Evolutionary conservation across 2,888 invertebrate species (phyloP), one percentile per base, ranked within the genome.

Genomic region (Cheilosia pagana): DNA sequence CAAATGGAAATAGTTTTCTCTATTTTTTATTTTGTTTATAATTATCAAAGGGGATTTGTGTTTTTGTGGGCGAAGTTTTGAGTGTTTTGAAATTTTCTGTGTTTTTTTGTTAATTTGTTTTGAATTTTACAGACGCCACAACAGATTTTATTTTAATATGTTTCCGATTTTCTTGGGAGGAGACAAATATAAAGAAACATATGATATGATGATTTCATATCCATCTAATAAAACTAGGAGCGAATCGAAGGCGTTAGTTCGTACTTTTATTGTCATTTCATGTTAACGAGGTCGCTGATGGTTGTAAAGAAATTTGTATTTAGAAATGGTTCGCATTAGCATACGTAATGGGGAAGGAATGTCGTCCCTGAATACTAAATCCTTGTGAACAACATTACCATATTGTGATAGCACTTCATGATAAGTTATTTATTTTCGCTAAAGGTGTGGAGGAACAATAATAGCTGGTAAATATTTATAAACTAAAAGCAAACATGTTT

Each of bases 321-420:
- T 25, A n/a, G 35, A n/a, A 39, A 52, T 41, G 59, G n/a, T 60
- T 50, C n/a, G 50, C 4, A 28, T 28, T 52, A 23, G 50, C 52
- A 60, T 60, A 28, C 28, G 21, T 50, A 50, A 52, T 52, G 12
- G 39, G 39, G 19, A 14, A 25, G 35, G 35, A 12, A 41, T n/a
- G 39, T 23, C 1, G 45, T 31, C 31, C 7, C 0, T 28, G 1
- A 7, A 10, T 43, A 31, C n/a, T 31, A 31, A 8, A 21, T 45
- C 35, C 45, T 48, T 70, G 45, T 3, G 35, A 25, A 14, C 4
- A 16, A 35, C 35, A 59, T 70, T 57, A 28, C 35, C 57, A 57
- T 70, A 57, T 35, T 57, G 8, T 7, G 28, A 23, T 52, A 6
- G n/a, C 14, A 16, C 0, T 39, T 10, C 14, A 39, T 16, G 43